Base-by-base conservation (phyloP, 2,888 invertebrate genomes). In the Sphaerophoria rueppellii region DNA sequence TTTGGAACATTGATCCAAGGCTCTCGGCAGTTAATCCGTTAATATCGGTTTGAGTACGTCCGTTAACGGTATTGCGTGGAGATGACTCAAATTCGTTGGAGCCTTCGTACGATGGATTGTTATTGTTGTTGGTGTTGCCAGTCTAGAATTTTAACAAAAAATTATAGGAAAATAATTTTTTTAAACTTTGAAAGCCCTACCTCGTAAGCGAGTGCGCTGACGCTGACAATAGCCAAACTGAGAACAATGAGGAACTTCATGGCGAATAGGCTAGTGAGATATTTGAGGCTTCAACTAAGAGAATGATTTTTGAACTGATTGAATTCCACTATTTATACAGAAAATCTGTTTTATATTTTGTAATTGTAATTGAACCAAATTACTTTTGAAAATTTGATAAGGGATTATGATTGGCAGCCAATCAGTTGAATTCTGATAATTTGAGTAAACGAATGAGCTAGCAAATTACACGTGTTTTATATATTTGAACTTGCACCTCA, bases 1-100 rank as follows among this genome's bases (percentile, higher is more conserved):
- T 40, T 67, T 67, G 67, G 54, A 67, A 67, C n/a, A 67, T 54
- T 11, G 16, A 52, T 54, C 67, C 67, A 24, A 67, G 40, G 14
- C 32, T 67, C 24, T 67, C 67, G 12, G 67, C 67, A 43, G 67
- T 67, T 0, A 67, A n/a, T 32, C 67, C 67, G 3, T 67, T 67
- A 40, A 67, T 52, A 37, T 67, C 67, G 14, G 65, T 11, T n/a
- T 4, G 1, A 24, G 6, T 16, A 40, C 37, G 52, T 52, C 67
- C 52, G 24, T 40, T 52, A 4, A 24, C 3, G 1, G 40, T 24
- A 9, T 24, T 54, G n/a, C 52, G 50, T 1, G 52, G 5, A 1
- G 67, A 40, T 40, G 67, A 24, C 7, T 54, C 54, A 37, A 12
- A 54, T 54, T 67, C 67, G n/a, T 40, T 54, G 32, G 67, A 67